Evolutionary conservation across 2,888 invertebrate species (phyloP), one percentile per base, ranked within the genome.

Genomic region (Pocota personata): DNA sequence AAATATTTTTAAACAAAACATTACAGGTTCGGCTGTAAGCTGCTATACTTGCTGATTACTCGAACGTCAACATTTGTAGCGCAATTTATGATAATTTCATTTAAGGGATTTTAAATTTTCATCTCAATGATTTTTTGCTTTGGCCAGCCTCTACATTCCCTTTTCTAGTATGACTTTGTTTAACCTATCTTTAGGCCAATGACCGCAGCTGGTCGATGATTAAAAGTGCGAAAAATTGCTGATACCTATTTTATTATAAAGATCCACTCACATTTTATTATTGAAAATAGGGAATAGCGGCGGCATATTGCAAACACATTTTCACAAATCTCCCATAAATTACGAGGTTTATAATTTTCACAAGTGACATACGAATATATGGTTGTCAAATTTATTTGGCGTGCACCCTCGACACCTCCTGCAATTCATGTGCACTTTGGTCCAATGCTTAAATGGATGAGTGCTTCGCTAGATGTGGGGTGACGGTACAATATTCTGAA

Each of bases 311-410:
- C 52, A 50, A 52, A 58, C 43, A 52, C 35, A 77, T 69, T 78
- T 58, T 24, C 37, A 52, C 58, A 67, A 62, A 67, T 69, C 60
- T 62, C 46, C 43, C 62, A 82, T 82, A 82, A 76, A 76, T 76
- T 71, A 82, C 62, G 16, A 57, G 62, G 37, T 77, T 82, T 71
- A 76, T 62, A 82, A 82, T 69, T 75, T 77, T 64, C 55, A 71
- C 66, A 82, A 78, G 72, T 83, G 72, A 66, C 82, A 78, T 58
- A n/a, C n/a, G n/a, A n/a, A n/a, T n/a, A 48, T 52, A 78, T 67
- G 78, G 71, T 83, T 83, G 66, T 78, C 72, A 72, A 72, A 72
- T 72, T 66, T 78, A 72, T 77, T 78, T 72, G 48, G 57, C 60
- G 24, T 72, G 55, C 77, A 82, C 77, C 77, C 77, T 77, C 64